Percentiles rank a stretch among this genome's conserved stretches.
Evolutionary conservation across 2,797 vertebrate genomes (phyloP).

Genomic region (Natrix natrix): DNA sequence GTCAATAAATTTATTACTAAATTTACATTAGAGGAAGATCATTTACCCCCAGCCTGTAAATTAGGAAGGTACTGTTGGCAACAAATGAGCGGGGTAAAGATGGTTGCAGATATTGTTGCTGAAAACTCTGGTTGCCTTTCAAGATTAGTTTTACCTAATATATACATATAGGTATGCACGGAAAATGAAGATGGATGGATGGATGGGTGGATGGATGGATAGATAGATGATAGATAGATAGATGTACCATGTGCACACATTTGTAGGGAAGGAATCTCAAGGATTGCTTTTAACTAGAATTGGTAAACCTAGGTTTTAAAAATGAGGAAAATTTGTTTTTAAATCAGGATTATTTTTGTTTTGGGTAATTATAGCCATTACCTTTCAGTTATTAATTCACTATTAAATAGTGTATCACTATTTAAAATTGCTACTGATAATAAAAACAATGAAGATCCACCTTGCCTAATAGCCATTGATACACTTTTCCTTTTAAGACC

Average conservation of each 20-base stretch:
- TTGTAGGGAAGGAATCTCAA: neutral
- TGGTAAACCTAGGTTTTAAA: neutral
- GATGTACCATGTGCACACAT: neutral
- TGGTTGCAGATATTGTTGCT: neutral
- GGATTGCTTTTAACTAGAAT: neutral
- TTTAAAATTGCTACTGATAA: neutral
- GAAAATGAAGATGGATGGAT: neutral
- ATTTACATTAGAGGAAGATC: neutral
- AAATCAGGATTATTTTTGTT: neutral
- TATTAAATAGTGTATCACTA: neutral
- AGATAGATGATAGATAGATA: rapidly evolving
- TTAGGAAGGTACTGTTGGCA: neutral
- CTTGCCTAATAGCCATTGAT: neutral
- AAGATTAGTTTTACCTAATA: neutral
- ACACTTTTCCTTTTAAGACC: neutral
- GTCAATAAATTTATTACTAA: neutral
- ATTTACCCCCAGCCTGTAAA: neutral
- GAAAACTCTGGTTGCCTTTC: neutral
- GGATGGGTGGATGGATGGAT: no score
- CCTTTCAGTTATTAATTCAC: neutral
- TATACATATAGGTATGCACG: neutral
- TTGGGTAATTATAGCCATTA: neutral
- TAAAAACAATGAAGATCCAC: neutral
- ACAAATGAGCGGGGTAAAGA: neutral
- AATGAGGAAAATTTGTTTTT: neutral